These are phyloP conservation scores for Heliconius congener DNA, from an alignment of 1,140 invertebrate species.

Conservation along the genomic window DNA sequence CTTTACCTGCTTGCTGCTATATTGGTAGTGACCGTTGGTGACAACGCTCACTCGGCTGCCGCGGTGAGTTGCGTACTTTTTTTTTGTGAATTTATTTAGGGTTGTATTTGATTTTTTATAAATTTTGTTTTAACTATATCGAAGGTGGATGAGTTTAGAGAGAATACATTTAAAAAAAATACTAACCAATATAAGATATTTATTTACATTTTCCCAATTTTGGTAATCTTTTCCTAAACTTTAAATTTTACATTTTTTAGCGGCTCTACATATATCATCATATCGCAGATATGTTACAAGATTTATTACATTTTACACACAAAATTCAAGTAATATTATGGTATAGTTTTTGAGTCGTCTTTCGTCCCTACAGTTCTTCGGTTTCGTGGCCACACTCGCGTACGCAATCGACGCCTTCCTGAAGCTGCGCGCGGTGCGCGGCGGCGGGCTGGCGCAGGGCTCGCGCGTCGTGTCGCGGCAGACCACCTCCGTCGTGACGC, in stretches of 20 bases:
- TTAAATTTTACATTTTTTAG: no score
- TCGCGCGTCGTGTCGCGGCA: slow-evolving; percentile 84
- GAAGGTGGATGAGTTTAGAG: no score
- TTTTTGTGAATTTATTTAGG: slow-evolving; percentile 20
- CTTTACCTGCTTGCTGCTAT: slow-evolving; percentile 87
- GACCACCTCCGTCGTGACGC: slow-evolving; percentile 60
- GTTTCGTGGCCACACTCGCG: slow-evolving; percentile 87
- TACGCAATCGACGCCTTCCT: slow-evolving; percentile 90
- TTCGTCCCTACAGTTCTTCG: slow-evolving; percentile 85
- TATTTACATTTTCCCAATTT: background rate
- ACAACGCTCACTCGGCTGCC: slow-evolving; percentile 83
- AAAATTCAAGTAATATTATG: no score
- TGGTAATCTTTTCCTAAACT: background rate
- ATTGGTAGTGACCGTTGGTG: slow-evolving; percentile 83
- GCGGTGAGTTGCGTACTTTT: slow-evolving; percentile 82
- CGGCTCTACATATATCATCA: no score
- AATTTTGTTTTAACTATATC: no score
- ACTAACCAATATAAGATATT: background rate
- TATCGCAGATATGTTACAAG: no score
- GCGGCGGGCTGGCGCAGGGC: slow-evolving; percentile 88
- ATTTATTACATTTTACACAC: no score
- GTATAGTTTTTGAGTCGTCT: no score
- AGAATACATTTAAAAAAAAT: no score
- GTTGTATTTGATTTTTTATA: no score
- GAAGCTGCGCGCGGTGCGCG: slow-evolving; percentile 85